Conservation (phyloP, 2,797 vertebrate species). For the Vultur gryphus region DNA sequence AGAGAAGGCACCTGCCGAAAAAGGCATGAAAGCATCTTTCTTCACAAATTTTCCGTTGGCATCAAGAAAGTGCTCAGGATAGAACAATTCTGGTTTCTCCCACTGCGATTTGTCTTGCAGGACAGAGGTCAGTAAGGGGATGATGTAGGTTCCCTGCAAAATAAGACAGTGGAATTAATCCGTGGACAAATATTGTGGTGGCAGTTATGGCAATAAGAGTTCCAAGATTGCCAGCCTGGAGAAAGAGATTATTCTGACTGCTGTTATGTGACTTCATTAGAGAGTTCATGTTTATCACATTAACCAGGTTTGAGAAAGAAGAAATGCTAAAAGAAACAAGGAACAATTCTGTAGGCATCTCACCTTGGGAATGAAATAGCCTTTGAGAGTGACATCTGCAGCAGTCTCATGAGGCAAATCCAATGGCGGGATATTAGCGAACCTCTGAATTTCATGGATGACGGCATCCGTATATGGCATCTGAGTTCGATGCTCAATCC, state of each 20-base stretch:
- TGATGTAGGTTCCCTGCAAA: conserved; percentile 62
- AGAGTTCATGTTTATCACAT: neutral
- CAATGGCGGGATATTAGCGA: conserved; percentile 34
- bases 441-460: conserved; percentile 59
- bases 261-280: neutral
- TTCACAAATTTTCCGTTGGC: conserved; percentile 54
- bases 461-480: conserved; percentile 57
- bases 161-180: neutral
- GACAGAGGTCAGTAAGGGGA: conserved; percentile 65
- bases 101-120: conserved; percentile 59
- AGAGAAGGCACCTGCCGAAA: conserved; percentile 46
- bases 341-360: neutral
- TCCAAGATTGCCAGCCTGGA: neutral
- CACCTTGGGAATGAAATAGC: conserved; percentile 65
- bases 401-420: conserved; percentile 40
- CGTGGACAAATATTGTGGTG: neutral
- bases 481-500: neutral
- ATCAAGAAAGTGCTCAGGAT: conserved; percentile 71
- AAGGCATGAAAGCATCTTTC: conserved; percentile 69
- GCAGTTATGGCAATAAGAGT: neutral
- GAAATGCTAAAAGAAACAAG: neutral
- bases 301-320: neutral
- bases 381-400: conserved; percentile 42
- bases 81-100: conserved; percentile 69
- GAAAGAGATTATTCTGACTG: neutral